phyloP scores from a whole-genome alignment of 2,888 invertebrate species.

The Crioceris asparagi region DNA sequence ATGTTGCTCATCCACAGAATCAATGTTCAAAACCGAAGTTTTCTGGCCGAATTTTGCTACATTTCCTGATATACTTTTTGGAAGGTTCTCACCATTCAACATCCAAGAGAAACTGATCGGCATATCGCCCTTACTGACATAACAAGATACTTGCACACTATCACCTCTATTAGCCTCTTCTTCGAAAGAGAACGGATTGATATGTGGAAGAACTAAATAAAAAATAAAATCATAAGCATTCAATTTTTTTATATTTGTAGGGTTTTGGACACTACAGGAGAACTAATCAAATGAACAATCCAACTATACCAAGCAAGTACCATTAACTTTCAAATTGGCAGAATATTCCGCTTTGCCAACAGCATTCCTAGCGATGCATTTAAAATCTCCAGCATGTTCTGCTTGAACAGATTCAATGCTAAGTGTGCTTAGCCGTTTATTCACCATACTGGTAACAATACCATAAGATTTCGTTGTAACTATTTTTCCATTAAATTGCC shows the following conservation, averaged over 20 bases:
- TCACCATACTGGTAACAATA: slow-evolving; percentile 32
- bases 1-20: slow-evolving; percentile 42
- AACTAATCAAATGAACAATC: too few species aligned
- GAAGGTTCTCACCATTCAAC: slow-evolving; percentile 49
- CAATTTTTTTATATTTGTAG: too few species aligned
- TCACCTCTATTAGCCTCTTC: slow-evolving; percentile 54
- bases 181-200: slow-evolving; percentile 57
- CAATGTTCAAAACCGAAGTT: slow-evolving; percentile 52
- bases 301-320: too few species aligned
- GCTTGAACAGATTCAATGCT: slow-evolving; percentile 43
- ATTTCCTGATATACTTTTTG: slow-evolving; percentile 37
- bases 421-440: slow-evolving; percentile 42
- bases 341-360: slow-evolving; percentile 44
- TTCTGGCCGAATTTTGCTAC: slow-evolving; percentile 53
- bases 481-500: slow-evolving; percentile 35
- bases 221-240: too few species aligned
- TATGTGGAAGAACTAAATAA: slow-evolving; percentile 47
- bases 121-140: slow-evolving; percentile 54
- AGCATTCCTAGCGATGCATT: slow-evolving; percentile 42
- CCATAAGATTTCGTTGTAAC: slow-evolving; percentile 27
- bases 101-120: slow-evolving; percentile 68
- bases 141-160: slow-evolving; percentile 54
- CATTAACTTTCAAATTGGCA: slow-evolving; percentile 43
- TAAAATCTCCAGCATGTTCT: slow-evolving; percentile 42
- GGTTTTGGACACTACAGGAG: too few species aligned